phyloP scores from a whole-genome alignment of 2,888 invertebrate species.

The Protonemura montana region DNA sequence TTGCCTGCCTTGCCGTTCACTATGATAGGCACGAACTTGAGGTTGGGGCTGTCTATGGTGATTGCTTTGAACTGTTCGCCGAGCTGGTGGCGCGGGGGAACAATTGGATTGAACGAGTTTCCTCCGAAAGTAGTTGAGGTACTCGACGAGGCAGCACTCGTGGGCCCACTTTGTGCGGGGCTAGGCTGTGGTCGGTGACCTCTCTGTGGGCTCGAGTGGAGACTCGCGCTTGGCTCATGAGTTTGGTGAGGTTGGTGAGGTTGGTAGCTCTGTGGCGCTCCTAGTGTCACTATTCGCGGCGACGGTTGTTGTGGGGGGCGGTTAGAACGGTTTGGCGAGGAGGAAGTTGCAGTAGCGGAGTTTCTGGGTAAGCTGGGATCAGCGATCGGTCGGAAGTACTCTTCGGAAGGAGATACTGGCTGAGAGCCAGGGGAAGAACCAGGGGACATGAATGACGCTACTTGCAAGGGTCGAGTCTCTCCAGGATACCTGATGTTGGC shows the following conservation, averaged over 20 bases:
- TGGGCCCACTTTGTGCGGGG: no score
- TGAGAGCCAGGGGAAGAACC: slow-evolving; percentile 37
- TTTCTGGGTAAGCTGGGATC: slow-evolving; percentile 37
- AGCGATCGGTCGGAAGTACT: slow-evolving; percentile 35
- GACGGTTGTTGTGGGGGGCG: not conserved
- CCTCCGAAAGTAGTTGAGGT: no score
- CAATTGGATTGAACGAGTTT: slow-evolving; percentile 27
- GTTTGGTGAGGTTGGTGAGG: no score
- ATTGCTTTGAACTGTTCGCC: not conserved
- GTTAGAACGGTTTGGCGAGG: slow-evolving; percentile 9
- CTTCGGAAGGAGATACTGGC: slow-evolving; percentile 36
- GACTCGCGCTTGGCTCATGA: no score
- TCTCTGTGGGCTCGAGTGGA: no score
- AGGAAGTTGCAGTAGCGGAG: not conserved
- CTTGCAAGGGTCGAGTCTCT: slow-evolving; percentile 37
- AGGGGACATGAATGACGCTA: slow-evolving; percentile 21
- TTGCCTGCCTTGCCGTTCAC: not conserved
- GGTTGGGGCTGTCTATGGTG: not conserved
- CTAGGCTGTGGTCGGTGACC: no score
- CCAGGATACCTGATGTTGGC: slow-evolving; percentile 37
- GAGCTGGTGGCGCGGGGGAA: not conserved
- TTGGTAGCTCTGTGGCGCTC: not conserved
- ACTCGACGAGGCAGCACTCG: no score
- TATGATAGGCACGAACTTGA: slow-evolving; percentile 32
- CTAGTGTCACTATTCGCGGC: not conserved